These are phyloP conservation scores for Etheostoma spectabile DNA, from an alignment of 2,113 vertebrate species.

Conservation along the genomic window DNA sequence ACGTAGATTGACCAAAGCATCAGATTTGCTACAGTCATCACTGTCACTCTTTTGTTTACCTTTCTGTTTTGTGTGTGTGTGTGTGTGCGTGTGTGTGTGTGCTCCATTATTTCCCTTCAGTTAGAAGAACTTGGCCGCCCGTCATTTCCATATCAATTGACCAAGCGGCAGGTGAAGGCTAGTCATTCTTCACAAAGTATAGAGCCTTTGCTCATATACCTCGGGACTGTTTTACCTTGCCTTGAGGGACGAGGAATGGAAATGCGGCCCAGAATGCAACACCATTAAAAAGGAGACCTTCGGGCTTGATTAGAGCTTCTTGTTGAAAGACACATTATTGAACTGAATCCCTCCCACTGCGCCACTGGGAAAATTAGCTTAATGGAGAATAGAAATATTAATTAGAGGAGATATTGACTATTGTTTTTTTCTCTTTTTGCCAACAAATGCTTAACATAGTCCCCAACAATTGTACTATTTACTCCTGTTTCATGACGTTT, in stretches of 20 bases:
- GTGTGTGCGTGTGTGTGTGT: neutral
- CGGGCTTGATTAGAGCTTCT: constrained; percentile 51
- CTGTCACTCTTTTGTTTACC: constrained; percentile 51
- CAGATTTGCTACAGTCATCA: constrained; percentile 58
- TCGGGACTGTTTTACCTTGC: constrained; percentile 61
- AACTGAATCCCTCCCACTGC: constrained; percentile 23
- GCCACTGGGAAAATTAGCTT: constrained; percentile 28
- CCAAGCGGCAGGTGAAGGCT: constrained; percentile 57
- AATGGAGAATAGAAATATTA: constrained; percentile 39
- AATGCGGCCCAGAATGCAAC: constrained; percentile 56
- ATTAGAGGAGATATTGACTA: constrained; percentile 50
- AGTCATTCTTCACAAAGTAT: constrained; percentile 1
- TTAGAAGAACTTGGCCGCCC: constrained; percentile 4
- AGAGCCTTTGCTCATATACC: constrained; percentile 37
- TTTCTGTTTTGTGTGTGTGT: neutral
- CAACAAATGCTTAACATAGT: too few relatives aligned
- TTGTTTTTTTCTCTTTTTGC: too few relatives aligned
- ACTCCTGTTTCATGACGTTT: too few relatives aligned
- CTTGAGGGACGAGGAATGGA: constrained; percentile 70
- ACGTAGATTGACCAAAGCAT: constrained; percentile 5
- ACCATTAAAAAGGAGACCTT: constrained; percentile 60
- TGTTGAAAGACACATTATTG: constrained; percentile 62
- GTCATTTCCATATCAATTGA: constrained; percentile 72
- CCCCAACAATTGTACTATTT: neutral
- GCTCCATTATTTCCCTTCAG: constrained; percentile 26